Evolutionary conservation across 2,113 vertebrate genomes (phyloP).

Genomic region (Silurus glanis): DNA sequence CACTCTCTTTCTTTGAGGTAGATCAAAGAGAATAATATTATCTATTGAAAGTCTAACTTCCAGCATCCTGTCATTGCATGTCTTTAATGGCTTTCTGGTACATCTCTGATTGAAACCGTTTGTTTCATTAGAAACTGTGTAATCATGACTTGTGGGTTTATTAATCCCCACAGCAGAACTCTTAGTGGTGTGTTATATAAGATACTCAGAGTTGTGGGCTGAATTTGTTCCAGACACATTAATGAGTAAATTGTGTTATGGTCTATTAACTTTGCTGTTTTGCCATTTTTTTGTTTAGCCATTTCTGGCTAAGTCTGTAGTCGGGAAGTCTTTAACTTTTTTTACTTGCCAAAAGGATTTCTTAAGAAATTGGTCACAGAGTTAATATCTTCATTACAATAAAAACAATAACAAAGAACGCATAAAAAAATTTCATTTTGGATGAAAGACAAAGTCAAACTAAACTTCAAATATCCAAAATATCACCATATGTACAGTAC

Average conservation of each 20-base stretch:
- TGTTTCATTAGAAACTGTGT: neutral
- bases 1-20: neutral
- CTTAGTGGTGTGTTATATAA: neutral
- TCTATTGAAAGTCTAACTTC: neutral
- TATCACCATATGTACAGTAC: neutral
- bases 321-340: neutral
- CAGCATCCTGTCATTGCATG: neutral
- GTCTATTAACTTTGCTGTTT: neutral
- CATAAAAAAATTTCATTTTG: neutral
- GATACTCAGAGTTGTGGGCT: constrained; percentile 11
- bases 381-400: neutral
- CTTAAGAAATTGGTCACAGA: neutral
- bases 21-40: neutral
- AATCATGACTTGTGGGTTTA: constrained; percentile 5
- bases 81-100: neutral
- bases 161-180: constrained; percentile 9
- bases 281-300: neutral
- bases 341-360: neutral
- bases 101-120: constrained; percentile 17
- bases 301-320: neutral
- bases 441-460: neutral
- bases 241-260: constrained; percentile 18
- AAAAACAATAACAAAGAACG: neutral
- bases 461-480: neutral
- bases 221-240: constrained; percentile 24